A percentile compares a stretch with the other conserved stretches of the same genome.
Evolutionary conservation across 2,113 vertebrate species (phyloP).

Genomic region (Rhodinocichla rosea): DNA sequence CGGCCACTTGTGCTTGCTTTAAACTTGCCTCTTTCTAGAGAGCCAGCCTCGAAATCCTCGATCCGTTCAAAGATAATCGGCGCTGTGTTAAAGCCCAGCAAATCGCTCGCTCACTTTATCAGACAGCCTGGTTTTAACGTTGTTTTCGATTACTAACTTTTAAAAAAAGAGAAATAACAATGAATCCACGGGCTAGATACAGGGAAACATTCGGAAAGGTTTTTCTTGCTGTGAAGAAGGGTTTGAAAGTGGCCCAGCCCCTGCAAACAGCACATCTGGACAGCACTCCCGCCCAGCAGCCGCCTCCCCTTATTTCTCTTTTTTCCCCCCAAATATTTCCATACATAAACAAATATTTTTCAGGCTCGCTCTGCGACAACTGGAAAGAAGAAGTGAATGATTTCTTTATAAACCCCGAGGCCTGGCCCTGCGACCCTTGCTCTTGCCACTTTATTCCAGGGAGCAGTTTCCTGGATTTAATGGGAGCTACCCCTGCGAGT

Average conservation of each 20-base stretch:
- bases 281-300: not conserved
- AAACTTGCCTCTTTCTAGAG: not conserved
- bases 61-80: not conserved
- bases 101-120: not conserved
- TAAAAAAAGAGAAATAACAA: not conserved
- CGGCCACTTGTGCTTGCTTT: not conserved
- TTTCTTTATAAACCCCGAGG: conserved; percentile 49
- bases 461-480: conserved; percentile 64
- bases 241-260: not conserved
- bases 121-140: not conserved
- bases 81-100: not conserved
- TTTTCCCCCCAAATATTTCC: not conserved
- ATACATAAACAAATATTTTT: conserved; percentile 50
- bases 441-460: conserved; percentile 53
- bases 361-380: not conserved
- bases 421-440: conserved; percentile 58
- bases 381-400: conserved; percentile 41
- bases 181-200: not conserved
- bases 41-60: not conserved
- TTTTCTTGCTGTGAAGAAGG: not conserved
- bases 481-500: conserved; percentile 25
- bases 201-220: not conserved
- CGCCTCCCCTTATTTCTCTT: not conserved
- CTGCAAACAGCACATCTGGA: conserved; percentile 41
- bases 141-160: conserved; percentile 24